Base-by-base conservation (phyloP, 2,797 vertebrate species). In the Cuculus canorus region DNA sequence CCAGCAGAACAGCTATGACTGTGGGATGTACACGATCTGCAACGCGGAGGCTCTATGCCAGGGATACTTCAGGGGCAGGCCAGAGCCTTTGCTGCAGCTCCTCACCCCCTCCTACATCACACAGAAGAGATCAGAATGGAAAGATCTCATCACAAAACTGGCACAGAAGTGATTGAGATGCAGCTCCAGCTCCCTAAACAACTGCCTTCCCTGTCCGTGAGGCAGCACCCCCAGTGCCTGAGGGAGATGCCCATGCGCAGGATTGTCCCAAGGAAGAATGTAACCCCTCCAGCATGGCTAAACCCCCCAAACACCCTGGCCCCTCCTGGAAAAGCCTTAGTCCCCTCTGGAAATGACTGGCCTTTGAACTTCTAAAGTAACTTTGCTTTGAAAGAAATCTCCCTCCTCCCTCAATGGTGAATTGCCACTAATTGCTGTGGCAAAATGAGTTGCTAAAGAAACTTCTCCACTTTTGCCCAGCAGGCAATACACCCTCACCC, bases 1-100 rank as follows among this genome's bases (percentile, higher is more conserved):
- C 3, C 99, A 99, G 97, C 98, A 99, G 97, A 99, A 99, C 98
- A 99, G 99, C 98, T 99, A 99, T 35, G 99, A 99, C 98, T 99
- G 99, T 56, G 99, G 99, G 96, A 99, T 99, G 99, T 99, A 99
- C 1, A 99, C 99, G 61, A 98, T 99, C 95, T 99, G 99, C 95
- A 99, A 99, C 2, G 92, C 99, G 0, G 99, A 99, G 97, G 98
- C 97, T 84, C 96, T 99, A 94, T 99, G 99, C 72, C 98, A 98
- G 72, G 98, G 96, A 13, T 95, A 96, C 95, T 97, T 97, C 48
- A 98, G 98, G 94, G 98, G 97, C 37, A 95, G 92, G 8, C 97
- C 98, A 0, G 97, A 97, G 52, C 97, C 98, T 13, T 96, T 98
- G 8, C 93, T 98, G 82, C 98, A 98, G 95, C 98, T 98, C 89